Evolutionary conservation across 2,888 invertebrate genomes (phyloP).

Genomic region (Drosophila mayaguana): DNA sequence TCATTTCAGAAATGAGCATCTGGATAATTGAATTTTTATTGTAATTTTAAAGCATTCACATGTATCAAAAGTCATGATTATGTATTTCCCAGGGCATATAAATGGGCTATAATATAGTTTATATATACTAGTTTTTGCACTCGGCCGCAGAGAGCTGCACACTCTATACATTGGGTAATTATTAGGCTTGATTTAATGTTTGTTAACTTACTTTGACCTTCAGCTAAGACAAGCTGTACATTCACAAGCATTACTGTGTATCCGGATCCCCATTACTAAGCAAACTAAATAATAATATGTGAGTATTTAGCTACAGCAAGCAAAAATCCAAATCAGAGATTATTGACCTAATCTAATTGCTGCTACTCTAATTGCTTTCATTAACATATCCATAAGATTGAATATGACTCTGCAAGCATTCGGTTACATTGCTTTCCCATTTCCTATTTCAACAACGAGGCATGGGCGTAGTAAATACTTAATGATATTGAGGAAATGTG

Average conservation of each 20-base stretch:
- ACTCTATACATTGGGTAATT: background rate
- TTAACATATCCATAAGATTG: constrained; percentile 3
- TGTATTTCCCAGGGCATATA: background rate
- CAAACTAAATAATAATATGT: background rate
- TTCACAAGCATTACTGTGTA: too few species aligned
- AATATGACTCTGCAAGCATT: background rate
- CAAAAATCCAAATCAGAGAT: background rate
- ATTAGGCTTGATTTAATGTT: background rate
- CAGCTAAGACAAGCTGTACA: background rate
- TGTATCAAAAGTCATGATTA: background rate
- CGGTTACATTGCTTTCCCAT: background rate
- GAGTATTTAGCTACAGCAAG: background rate
- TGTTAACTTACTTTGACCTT: too few species aligned
- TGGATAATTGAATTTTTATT: constrained; percentile 2
- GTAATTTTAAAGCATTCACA: background rate
- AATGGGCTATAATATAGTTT: background rate
- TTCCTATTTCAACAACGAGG: background rate
- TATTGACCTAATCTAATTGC: background rate
- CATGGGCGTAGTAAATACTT: constrained; percentile 39
- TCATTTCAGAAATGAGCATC: constrained; percentile 16
- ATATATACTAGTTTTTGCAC: background rate
- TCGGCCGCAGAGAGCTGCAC: too few species aligned
- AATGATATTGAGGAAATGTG: constrained; percentile 45
- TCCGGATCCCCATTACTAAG: background rate
- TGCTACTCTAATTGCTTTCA: constrained; percentile 1